Evolutionary conservation across 2,113 vertebrate genomes (phyloP).

Genomic region (Actenoides hombroni): DNA sequence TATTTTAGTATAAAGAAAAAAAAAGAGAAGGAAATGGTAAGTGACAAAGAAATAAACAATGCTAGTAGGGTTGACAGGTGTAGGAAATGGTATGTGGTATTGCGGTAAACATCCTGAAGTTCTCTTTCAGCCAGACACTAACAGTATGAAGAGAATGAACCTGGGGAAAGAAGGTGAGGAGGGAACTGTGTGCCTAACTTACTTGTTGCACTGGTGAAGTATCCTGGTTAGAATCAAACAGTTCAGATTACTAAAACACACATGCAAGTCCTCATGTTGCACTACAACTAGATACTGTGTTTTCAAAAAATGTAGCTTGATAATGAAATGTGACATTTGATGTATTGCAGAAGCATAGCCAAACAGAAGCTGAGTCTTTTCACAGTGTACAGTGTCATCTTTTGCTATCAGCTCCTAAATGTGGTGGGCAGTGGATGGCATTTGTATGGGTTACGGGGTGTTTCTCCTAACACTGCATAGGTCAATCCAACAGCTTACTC

Average conservation of each 20-base stretch:
- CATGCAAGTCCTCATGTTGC: background rate
- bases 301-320: background rate
- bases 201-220: background rate
- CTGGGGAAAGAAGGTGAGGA: background rate
- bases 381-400: too few species aligned
- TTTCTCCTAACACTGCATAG: background rate
- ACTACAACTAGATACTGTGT: background rate
- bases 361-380: background rate
- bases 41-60: background rate
- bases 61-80: background rate
- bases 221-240: background rate
- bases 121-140: background rate
- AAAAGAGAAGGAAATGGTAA: background rate
- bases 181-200: background rate
- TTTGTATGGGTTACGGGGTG: background rate
- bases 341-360: background rate
- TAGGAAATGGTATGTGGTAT: background rate
- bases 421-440: accelerated
- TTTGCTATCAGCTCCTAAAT: background rate
- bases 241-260: background rate
- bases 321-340: background rate
- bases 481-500: background rate
- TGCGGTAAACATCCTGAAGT: background rate
- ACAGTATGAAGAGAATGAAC: background rate
- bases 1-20: background rate